phyloP scores from a whole-genome alignment of 2,113 vertebrate genomes.

The Gallinago undulata region DNA sequence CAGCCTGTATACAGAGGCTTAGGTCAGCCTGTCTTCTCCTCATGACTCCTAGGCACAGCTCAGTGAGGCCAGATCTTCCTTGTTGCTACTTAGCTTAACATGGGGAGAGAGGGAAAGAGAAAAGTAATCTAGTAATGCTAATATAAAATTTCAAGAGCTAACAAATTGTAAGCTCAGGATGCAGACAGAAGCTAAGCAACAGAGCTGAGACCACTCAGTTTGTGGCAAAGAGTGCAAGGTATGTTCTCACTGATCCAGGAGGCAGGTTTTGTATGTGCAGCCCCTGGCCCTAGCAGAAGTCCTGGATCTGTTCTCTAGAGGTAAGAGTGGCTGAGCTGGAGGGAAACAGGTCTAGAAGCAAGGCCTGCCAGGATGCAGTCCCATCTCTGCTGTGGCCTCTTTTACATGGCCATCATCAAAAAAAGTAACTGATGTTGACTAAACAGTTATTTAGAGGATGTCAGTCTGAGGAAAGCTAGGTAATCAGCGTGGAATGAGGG shows the following conservation, averaged over 20 bases:
- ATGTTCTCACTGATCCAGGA: background rate
- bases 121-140: background rate
- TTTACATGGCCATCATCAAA: background rate
- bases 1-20: background rate
- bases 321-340: background rate
- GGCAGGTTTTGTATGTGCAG: background rate
- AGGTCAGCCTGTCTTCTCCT: background rate
- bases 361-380: background rate
- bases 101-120: background rate
- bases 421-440: background rate
- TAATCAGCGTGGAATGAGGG: background rate
- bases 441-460: background rate
- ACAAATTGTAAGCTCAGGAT: background rate
- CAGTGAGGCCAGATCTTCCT: background rate
- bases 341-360: background rate
- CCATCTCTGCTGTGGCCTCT: background rate
- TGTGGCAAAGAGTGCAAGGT: background rate
- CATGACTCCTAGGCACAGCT: background rate
- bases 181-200: background rate
- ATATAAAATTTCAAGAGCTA: background rate
- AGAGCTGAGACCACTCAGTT: background rate
- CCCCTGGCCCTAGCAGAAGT: background rate
- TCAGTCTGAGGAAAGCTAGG: background rate
- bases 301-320: background rate
- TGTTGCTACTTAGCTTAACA: background rate